Evolutionary conservation across 2,888 invertebrate genomes (phyloP), one percentile per base, ranked within the genome.

Genomic region (Ecliptopera silaceata): DNA sequence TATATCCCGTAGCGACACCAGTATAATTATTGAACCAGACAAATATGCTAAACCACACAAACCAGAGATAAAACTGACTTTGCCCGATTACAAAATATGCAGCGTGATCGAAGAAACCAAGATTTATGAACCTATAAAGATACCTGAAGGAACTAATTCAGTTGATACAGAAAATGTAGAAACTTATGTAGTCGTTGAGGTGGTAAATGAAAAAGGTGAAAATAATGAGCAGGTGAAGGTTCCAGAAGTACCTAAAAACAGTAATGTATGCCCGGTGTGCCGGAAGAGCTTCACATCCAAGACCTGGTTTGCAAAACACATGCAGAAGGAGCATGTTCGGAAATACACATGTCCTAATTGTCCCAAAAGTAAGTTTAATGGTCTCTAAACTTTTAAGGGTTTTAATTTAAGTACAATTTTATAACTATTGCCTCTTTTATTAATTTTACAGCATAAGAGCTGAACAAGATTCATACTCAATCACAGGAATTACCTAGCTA

Each of bases 241-340:
- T 26, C 48, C 50, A 6, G 55, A 59, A 50, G 46, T 63, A 12
- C 46, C 42, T 18, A 42, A 51, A 3, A 52, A 62, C 46, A 81
- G 75, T 51, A 74, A 75, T 70, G 47, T 77, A 0, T 90, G 89
- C 62, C 69, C 77, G 1, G 54, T 79, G 11, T 90, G 89, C 59
- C 69, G 69, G 8, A 89, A 83, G 56, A 66, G 63, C 8, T 90
- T 89, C 59, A 73, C 66, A 2, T 84, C 86, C 0, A 83, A 85
- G 49, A 73, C 79, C 5, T 89, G 90, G 89, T 86, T 82, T 53
- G 68, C 68, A 18, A 87, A 84, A 53, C 89, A 90, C 47, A 76
- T 88, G 72, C 73, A 77, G 32, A 87, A 82, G 31, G 85, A 82
- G 51, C 88, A 88, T 59, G 72, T 73, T 0, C 74, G 71, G 36